Conservation (phyloP, 2,113 vertebrate genomes). For the Aptenodytes patagonicus region DNA sequence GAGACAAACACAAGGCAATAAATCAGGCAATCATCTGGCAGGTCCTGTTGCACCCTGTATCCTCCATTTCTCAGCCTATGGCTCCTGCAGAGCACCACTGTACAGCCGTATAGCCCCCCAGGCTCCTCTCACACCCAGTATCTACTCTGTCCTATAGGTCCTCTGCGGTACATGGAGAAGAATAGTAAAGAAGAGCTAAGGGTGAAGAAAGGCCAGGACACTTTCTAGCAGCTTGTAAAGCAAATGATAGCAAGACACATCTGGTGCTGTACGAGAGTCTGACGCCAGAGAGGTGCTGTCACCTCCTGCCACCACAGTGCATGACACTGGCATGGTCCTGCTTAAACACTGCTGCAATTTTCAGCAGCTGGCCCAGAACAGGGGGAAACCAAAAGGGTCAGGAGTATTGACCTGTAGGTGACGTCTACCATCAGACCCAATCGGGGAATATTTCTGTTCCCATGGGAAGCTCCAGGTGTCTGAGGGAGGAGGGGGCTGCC, state of each 20-base stretch:
- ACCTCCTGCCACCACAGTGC: background rate
- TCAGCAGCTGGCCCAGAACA: background rate
- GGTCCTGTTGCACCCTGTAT: background rate
- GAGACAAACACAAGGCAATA: background rate
- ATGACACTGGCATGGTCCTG: fast-evolving
- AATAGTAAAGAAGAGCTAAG: background rate
- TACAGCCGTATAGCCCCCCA: background rate
- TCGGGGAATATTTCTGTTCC: background rate
- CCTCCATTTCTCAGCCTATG: background rate
- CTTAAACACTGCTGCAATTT: background rate
- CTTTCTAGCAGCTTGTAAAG: background rate
- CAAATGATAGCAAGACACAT: background rate
- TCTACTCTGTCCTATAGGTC: background rate
- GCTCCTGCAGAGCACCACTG: background rate
- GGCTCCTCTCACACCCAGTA: background rate
- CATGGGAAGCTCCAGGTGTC: background rate
- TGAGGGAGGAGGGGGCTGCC: background rate
- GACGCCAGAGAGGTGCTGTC: fast-evolving
- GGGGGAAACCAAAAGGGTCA: background rate
- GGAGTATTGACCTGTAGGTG: background rate
- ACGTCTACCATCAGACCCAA: background rate
- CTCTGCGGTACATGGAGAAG: background rate
- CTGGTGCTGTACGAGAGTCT: fast-evolving
- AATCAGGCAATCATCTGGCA: background rate
- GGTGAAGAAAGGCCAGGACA: background rate